phyloP scores from a whole-genome alignment of 2,113 vertebrate genomes.

The Ailurus styani region DNA sequence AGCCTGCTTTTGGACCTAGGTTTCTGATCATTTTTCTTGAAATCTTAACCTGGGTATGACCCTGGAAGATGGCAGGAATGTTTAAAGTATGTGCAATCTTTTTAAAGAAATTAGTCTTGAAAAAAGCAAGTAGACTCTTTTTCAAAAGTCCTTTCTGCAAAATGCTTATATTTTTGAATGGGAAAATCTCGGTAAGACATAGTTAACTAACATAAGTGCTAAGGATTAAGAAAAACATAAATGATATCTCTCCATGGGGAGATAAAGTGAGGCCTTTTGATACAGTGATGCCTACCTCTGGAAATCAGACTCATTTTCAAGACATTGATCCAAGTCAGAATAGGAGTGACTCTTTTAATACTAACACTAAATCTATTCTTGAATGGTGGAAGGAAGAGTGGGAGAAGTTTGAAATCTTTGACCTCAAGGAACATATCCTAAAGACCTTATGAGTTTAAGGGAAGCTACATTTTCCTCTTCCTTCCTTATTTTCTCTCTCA shows the following conservation, averaged over 20 bases:
- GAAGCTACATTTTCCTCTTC: background rate
- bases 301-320: background rate
- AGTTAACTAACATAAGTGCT: background rate
- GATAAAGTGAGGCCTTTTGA: background rate
- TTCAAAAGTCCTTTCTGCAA: background rate
- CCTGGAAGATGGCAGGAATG: background rate
- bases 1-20: background rate
- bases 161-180: background rate
- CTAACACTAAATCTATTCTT: background rate
- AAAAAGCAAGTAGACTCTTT: background rate
- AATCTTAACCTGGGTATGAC: background rate
- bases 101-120: background rate
- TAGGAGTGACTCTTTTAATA: background rate
- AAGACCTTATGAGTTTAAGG: background rate
- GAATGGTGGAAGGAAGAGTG: background rate
- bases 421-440: background rate
- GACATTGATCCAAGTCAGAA: background rate
- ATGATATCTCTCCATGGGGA: background rate
- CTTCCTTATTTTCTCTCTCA: background rate
- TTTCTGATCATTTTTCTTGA: conserved; percentile 5
- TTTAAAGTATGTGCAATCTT: background rate
- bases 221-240: background rate
- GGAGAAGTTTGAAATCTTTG: conserved; percentile 13
- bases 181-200: background rate
- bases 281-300: background rate